A percentile compares a stretch with the other conserved stretches of the same genome.
Evolutionary conservation across 2,888 invertebrate species (phyloP).

Genomic region (Hecatera dysodea): DNA sequence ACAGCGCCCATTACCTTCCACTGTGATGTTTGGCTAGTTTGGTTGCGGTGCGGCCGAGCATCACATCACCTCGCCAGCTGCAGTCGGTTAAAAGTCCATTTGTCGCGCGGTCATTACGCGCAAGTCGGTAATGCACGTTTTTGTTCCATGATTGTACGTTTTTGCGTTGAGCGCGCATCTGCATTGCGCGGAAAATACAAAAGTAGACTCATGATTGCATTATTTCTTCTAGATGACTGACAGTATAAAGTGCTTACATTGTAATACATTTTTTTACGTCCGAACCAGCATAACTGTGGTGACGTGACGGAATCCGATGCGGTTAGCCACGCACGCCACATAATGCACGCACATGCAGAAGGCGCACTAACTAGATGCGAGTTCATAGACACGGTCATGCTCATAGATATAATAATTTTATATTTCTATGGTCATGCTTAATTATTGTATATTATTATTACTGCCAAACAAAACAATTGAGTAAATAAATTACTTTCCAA

Average conservation of each 20-base stretch:
- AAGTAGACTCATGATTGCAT: constrained; percentile 55
- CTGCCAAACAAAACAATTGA: too few relatives aligned
- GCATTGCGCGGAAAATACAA: constrained; percentile 51
- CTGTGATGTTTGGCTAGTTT: constrained; percentile 12
- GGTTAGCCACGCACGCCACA: constrained; percentile 14
- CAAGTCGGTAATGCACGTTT: constrained; percentile 56
- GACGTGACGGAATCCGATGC: constrained; percentile 62
- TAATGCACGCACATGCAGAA: constrained; percentile 21
- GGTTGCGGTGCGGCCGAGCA: neutral
- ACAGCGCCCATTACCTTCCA: constrained; percentile 27
- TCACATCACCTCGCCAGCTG: constrained; percentile 45
- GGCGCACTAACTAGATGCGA: neutral
- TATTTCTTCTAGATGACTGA: constrained; percentile 55
- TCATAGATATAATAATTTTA: too few relatives aligned
- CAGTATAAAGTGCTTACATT: constrained; percentile 55
- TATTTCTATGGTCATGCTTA: too few relatives aligned
- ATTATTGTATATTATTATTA: too few relatives aligned
- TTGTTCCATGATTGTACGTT: constrained; percentile 50
- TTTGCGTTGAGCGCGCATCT: constrained; percentile 48
- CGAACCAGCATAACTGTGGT: constrained; percentile 49
- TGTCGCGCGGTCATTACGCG: constrained; percentile 46
- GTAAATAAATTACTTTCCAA: neutral
- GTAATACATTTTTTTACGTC: constrained; percentile 60
- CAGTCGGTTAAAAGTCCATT: constrained; percentile 56
- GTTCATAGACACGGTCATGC: neutral